phyloP scores from a whole-genome alignment of 1,140 invertebrate species.

The Penaeus indicus region DNA sequence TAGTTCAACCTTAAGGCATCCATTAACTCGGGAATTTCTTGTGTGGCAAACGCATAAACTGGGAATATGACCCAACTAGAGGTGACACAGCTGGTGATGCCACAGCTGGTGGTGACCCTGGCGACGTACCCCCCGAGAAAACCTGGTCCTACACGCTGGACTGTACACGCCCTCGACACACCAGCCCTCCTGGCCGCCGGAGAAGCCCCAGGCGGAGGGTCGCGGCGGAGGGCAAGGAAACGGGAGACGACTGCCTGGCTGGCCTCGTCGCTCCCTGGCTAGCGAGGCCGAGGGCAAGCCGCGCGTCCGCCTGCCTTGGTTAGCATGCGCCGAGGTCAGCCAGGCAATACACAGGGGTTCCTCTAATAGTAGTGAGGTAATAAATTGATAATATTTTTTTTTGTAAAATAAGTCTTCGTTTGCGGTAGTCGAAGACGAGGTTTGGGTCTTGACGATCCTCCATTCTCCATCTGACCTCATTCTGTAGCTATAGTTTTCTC shows the following conservation, averaged over 20 bases:
- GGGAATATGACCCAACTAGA: not conserved
- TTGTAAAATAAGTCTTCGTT: not conserved
- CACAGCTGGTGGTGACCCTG: constrained; percentile 3
- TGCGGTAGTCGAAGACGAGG: constrained; percentile 1
- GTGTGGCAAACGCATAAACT: too few species aligned
- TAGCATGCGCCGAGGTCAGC: not conserved
- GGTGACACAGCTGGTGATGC: constrained; percentile 34
- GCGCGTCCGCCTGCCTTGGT: not conserved
- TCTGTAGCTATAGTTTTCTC: too few species aligned
- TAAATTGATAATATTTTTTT: constrained; percentile 16
- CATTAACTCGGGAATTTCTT: too few species aligned
- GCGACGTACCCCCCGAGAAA: not conserved
- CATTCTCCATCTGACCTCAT: too few species aligned
- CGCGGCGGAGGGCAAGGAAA: too few species aligned
- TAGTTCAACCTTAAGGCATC: too few species aligned
- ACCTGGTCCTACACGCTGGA: constrained; percentile 6
- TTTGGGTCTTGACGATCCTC: too few species aligned
- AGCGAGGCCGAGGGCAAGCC: too few species aligned
- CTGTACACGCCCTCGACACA: constrained; percentile 18
- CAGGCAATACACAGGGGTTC: not conserved
- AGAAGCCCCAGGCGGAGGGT: too few species aligned
- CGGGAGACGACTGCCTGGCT: too few species aligned
- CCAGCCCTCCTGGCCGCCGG: too few species aligned
- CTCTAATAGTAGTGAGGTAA: constrained; percentile 31
- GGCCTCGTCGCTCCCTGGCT: too few species aligned